Conservation (phyloP, 2,888 invertebrate species). For the Oscheius sp. region DNA sequence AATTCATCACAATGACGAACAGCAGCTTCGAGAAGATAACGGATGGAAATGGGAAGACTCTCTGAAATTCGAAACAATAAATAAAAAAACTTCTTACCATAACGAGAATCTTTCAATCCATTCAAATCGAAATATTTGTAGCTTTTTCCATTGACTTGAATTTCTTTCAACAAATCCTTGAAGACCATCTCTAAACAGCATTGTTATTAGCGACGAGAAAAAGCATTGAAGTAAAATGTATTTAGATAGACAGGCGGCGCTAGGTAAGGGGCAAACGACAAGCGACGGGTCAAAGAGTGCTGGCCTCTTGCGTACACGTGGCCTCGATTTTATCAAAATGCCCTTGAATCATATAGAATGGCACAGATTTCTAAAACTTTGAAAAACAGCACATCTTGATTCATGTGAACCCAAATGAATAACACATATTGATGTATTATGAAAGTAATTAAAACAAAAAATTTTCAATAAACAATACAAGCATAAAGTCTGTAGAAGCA, state of each 20-base stretch:
- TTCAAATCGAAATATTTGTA: constrained; percentile 84
- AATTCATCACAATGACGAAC: constrained; percentile 95
- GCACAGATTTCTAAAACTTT: not conserved
- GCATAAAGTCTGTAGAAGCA: too few relatives aligned
- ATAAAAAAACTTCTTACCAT: constrained; percentile 76
- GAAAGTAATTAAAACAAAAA: too few relatives aligned
- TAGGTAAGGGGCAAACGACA: not conserved
- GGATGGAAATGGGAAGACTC: constrained; percentile 85
- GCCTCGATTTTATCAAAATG: constrained; percentile 16
- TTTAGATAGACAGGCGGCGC: constrained; percentile 3
- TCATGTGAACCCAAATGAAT: too few relatives aligned
- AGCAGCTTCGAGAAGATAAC: constrained; percentile 91
- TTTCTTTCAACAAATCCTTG: constrained; percentile 30
- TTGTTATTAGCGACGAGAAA: not conserved
- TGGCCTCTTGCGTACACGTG: constrained; percentile 18
- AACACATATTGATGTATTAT: too few relatives aligned
- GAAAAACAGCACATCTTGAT: not conserved
- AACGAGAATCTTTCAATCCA: constrained; percentile 79
- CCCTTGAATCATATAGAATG: constrained; percentile 18
- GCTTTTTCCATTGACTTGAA: constrained; percentile 72
- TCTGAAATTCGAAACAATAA: not conserved
- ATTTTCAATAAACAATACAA: too few relatives aligned
- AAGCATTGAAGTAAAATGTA: not conserved
- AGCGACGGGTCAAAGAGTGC: constrained; percentile 26
- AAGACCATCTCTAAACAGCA: constrained; percentile 20